Evolutionary conservation across 2,797 vertebrate genomes (phyloP).

Genomic region (Poeciliopsis presidionis): DNA sequence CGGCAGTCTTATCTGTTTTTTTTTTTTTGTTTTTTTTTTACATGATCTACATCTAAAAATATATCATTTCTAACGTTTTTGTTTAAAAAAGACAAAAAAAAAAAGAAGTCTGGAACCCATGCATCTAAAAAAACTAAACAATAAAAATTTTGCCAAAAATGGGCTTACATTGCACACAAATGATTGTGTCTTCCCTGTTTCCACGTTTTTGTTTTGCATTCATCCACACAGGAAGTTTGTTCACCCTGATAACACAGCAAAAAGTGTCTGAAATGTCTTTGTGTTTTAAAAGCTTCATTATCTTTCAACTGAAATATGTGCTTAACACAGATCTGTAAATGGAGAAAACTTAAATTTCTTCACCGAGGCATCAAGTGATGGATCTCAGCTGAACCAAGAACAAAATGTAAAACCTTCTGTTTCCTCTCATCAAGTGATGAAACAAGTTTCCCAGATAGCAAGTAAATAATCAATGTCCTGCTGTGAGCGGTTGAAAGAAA

Average conservation of each 20-base stretch:
- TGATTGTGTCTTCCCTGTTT: conserved; percentile 39
- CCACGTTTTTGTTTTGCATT: conserved; percentile 20
- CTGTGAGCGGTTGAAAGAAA: not conserved
- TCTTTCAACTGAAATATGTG: not conserved
- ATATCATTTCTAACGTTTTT: conserved; percentile 43
- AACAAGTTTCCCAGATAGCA: not conserved
- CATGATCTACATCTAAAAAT: conserved; percentile 45
- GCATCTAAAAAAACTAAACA: conserved; percentile 15
- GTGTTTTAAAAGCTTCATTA: not conserved
- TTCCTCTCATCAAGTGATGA: not conserved
- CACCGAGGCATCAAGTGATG: not conserved
- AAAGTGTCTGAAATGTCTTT: not conserved
- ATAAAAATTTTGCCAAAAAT: conserved; percentile 36
- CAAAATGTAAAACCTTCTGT: not conserved
- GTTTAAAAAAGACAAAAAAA: conserved; percentile 24
- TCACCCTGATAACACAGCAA: conserved; percentile 24
- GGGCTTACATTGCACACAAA: conserved; percentile 51
- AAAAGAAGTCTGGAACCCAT: conserved; percentile 37
- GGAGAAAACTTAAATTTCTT: not conserved
- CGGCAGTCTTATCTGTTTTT: conserved; percentile 9
- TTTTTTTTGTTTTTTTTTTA: conserved; percentile 25
- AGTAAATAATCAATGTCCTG: not conserved
- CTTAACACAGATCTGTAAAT: not conserved
- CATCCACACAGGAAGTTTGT: conserved; percentile 9
- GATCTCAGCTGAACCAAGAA: not conserved